Base-by-base conservation (phyloP, 2,113 vertebrate species). In the Paratilapia polleni region DNA sequence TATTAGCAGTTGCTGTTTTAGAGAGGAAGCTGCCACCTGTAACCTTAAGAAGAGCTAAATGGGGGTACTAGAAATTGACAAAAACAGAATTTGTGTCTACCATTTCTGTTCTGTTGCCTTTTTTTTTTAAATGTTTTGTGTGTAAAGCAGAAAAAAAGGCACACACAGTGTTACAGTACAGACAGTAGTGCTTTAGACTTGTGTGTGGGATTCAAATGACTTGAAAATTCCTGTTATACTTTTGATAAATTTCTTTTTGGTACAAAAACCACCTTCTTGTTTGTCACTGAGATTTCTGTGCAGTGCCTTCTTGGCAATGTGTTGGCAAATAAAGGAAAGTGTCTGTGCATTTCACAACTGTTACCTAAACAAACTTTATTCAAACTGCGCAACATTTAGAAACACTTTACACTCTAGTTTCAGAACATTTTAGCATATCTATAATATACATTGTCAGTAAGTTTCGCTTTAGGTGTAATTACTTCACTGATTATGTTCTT, bases 1-100 rank as follows among this genome's bases (percentile, higher is more conserved):
- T 62, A 79, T 83, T 66, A 58, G 24, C 49, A 34, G 61, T 15
- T 80, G 14, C 56, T 77, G 61, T 77, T 83, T 77, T 78, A 31
- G 59, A 80, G 26, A 17, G 2, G 24, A n/a, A 36, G 19, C 26
- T 14, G 26, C 28, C 17, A 54, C 60, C 20, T 75, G 14, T 54
- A 41, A 59, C 24, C 41, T 64, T 56, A 26, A 70, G 38, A 36
- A 74, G 8, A 28, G 14, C 22, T 20, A 19, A 57, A 9, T 59
- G 22, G 24, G 36, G 1, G 13, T 34, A 20, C 22, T 79, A 31
- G 60, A 87, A 56, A 70, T 26, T 2, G 28, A 60, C 61, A 79
- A 63, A 86, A 81, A 49, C 20, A 17, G 36, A 58, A 60, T 8
- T 36, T 87, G 38, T 62, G 24, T 38, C 22, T 43, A 19, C 14